Base-by-base conservation (phyloP, 2,113 vertebrate genomes). In the Microcebus ravelobensis region DNA sequence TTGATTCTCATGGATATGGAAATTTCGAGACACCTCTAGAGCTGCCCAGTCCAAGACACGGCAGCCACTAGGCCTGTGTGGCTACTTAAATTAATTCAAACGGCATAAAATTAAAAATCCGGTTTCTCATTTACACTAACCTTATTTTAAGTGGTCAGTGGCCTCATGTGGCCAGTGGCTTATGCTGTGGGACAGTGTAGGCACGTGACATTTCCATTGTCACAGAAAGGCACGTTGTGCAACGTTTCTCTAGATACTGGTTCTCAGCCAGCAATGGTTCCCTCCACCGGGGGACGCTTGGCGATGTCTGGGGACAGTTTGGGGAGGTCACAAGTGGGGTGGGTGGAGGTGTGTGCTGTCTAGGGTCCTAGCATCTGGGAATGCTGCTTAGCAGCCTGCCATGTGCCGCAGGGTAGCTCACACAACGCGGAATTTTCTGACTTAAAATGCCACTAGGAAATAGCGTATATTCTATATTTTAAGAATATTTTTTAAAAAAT, bases 31-130 rank as follows among this genome's bases (percentile, higher is more conserved):
- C 29, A 48, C 34, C 52, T 65, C 39, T 74, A 31, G 90, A 77
- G 74, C 31, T 57, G 15, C 1, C 4, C 25, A 25, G 87, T 86
- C 50, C 42, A 87, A 27, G 52, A 68, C 52, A 23, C 2, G 34
- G 82, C 59, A 81, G 83, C 87, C 45, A n/a, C 55, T 73, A 29
- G 39, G 25, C 73, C 52, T 48, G 8, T 48, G 70, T 88, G 70
- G 63, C 96, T 73, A 27, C 52, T 91, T 83, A 70, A 92, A 94
- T 89, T 55, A 70, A 73, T 87, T 87, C 73, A 63, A 63, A 34
- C 90, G 10, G 65, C 50, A 84, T 67, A 65, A 36, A 74, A 63
- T 83, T 65, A 82, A 87, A n/a, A 77, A 83, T 90, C 18, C 5
- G 42, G 8, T 82, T 90, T 31, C 31, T 48, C 20, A n/a, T 39